phyloP scores from a whole-genome alignment of 1,140 invertebrate species.

The Platyscapa corneri region DNA sequence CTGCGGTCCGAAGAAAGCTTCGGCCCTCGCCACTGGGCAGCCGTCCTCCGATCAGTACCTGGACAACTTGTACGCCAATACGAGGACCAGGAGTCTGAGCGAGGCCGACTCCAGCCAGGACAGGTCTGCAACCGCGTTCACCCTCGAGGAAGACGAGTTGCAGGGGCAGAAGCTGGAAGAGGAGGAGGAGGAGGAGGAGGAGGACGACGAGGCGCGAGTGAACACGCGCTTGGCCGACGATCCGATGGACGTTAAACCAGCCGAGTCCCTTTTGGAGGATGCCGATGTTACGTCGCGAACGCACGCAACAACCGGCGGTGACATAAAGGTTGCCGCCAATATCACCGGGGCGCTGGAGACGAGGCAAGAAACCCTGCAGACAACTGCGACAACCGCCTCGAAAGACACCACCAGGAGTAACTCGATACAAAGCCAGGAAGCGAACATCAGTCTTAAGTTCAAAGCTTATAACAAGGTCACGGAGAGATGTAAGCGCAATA shows the following conservation, averaged over 20 bases:
- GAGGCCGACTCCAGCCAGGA: constrained; percentile 64
- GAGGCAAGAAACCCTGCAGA: constrained; percentile 55
- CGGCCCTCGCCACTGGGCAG: neutral
- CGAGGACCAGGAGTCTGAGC: constrained; percentile 63
- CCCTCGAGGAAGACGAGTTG: constrained; percentile 54
- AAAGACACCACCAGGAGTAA: constrained; percentile 61
- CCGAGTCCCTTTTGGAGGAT: constrained; percentile 50
- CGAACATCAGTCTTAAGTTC: constrained; percentile 57
- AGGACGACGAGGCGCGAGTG: constrained; percentile 53
- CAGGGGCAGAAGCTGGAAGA: constrained; percentile 55
- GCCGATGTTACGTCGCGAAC: neutral
- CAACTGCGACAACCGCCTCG: constrained; percentile 50
- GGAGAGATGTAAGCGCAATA: constrained; percentile 63
- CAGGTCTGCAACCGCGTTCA: constrained; percentile 58
- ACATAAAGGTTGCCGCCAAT: neutral
- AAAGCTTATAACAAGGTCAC: constrained; percentile 64
- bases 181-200: constrained; percentile 55
- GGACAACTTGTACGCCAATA: neutral
- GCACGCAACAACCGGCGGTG: neutral
- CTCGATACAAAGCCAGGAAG: constrained; percentile 63
- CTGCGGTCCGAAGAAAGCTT: neutral
- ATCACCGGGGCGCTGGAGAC: neutral
- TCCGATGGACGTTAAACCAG: constrained; percentile 55
- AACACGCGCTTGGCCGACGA: constrained; percentile 58
- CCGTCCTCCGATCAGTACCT: constrained; percentile 28